Percentiles rank a stretch among this genome's conserved stretches.
phyloP scores from a whole-genome alignment of 2,113 vertebrate genomes.

The Alexandromys fortis region DNA sequence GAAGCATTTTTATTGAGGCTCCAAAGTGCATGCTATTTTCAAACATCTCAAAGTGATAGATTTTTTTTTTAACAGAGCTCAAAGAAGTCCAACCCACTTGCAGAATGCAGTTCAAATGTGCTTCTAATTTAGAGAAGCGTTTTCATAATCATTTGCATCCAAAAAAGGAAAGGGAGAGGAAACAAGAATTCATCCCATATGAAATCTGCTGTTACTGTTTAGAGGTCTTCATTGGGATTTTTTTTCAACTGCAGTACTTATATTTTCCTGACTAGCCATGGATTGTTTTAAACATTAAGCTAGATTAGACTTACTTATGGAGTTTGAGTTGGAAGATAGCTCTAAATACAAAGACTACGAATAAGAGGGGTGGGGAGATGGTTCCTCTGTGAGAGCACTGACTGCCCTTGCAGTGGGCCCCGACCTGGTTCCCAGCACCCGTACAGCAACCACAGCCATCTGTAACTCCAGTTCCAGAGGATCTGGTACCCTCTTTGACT shows the following conservation, averaged over 20 bases:
- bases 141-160: conserved; percentile 70
- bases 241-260: conserved; percentile 61
- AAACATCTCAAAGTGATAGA: not conserved
- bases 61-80: conserved; percentile 6
- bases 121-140: conserved; percentile 80
- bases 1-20: not conserved
- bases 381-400: not conserved
- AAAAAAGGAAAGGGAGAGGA: conserved; percentile 75
- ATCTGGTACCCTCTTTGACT: not conserved
- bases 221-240: conserved; percentile 63
- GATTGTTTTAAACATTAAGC: conserved; percentile 1
- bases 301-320: not conserved
- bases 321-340: not conserved
- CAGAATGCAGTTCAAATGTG: conserved; percentile 54
- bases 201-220: not conserved
- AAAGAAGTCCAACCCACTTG: conserved; percentile 58
- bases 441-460: not conserved
- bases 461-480: not conserved
- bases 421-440: not conserved
- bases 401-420: not conserved
- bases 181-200: conserved; percentile 2
- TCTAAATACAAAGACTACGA: not conserved
- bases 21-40: conserved; percentile 26
- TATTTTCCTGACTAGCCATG: not conserved
- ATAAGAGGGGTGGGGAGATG: not conserved